Conservation (phyloP, 35 echinoderm and acorn worm species). For the Anneissia japonica region DNA sequence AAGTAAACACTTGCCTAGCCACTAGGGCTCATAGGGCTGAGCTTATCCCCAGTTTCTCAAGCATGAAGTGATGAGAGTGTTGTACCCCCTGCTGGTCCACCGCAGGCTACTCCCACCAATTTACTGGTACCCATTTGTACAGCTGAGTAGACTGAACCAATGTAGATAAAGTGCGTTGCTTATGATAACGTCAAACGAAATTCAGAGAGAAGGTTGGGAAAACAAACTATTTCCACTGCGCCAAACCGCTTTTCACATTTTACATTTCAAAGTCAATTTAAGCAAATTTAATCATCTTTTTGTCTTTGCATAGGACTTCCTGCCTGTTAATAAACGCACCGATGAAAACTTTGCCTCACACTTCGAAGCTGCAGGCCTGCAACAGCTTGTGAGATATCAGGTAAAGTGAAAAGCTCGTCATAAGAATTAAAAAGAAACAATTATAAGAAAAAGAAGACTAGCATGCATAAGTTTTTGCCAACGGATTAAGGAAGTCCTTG, state of each 20-base stretch:
- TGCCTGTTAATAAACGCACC: constrained; percentile 57
- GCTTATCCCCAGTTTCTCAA: not conserved
- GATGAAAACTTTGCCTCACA: constrained; percentile 46
- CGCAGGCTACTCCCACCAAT: not conserved
- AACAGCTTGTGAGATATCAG: constrained; percentile 64
- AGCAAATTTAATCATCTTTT: constrained; percentile 4
- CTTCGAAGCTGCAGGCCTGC: constrained; percentile 53
- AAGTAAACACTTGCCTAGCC: not conserved
- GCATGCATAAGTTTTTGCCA: no score
- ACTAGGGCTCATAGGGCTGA: not conserved
- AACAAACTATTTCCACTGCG: no score
- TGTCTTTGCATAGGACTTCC: constrained; percentile 49
- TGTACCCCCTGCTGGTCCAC: not conserved
- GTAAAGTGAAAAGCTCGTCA: no score
- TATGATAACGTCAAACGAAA: no score
- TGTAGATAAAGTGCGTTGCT: no score
- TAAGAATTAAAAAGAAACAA: not conserved
- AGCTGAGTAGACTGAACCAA: no score
- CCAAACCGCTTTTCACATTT: no score
- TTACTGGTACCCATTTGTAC: not conserved
- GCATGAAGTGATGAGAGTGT: not conserved
- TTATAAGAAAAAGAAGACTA: not conserved
- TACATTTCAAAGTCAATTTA: no score
- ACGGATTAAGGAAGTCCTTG: no score
- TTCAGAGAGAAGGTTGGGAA: not conserved